Conservation (phyloP, 2,113 vertebrate genomes). For the Monarcha castaneiventris region DNA sequence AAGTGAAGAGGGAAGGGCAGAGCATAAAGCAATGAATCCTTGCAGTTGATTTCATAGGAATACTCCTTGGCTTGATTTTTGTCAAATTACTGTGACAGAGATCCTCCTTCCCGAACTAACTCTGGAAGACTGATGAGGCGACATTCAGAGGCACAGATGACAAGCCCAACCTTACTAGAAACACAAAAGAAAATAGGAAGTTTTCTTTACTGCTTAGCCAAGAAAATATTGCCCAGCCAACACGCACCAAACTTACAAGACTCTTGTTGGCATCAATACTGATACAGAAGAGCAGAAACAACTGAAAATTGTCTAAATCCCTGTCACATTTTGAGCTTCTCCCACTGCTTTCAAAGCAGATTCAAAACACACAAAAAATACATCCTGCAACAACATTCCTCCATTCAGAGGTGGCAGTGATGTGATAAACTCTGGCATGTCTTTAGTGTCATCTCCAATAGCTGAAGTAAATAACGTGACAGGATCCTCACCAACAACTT, state of each 20-base stretch:
- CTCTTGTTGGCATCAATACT: background rate
- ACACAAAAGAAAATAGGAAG: slow-evolving; percentile 7
- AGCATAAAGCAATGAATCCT: background rate
- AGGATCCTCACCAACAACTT: background rate
- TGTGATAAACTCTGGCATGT: background rate
- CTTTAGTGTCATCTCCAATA: background rate
- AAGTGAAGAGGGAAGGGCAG: background rate
- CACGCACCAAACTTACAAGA: background rate
- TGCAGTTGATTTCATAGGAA: background rate
- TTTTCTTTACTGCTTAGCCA: slow-evolving; percentile 19
- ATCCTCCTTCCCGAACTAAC: background rate
- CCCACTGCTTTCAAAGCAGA: background rate
- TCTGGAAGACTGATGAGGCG: background rate
- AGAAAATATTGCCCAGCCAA: background rate
- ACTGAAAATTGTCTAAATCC: background rate
- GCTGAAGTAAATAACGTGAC: background rate
- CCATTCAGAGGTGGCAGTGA: background rate
- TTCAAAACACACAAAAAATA: background rate
- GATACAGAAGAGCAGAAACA: background rate
- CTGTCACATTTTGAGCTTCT: background rate
- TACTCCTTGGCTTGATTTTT: background rate
- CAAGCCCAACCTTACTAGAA: background rate
- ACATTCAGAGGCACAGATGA: background rate
- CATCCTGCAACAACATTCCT: background rate
- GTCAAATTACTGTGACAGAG: background rate